Evolutionary conservation across 2,888 invertebrate species (phyloP).

Genomic region (Pristionchus maxplancki): DNA sequence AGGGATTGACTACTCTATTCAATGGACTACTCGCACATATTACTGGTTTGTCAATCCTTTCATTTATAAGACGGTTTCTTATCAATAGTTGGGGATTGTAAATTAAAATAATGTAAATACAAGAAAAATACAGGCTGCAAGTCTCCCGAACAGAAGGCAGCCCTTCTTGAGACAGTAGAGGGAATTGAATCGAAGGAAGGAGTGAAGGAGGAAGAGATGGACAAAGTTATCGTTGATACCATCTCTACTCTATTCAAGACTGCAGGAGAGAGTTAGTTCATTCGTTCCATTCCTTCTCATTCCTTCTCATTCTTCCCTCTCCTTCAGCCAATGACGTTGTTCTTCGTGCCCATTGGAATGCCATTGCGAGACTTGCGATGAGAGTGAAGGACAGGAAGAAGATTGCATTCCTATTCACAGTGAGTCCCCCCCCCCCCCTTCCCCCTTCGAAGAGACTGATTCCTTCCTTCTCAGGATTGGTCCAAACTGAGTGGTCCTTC

Average conservation of each 20-base stretch:
- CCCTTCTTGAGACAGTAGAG: constrained; percentile 23
- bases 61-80: no score
- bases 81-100: neutral
- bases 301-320: neutral
- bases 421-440: neutral
- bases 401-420: constrained; percentile 39
- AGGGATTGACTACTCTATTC: neutral
- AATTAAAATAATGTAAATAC: neutral
- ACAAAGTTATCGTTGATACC: constrained; percentile 1
- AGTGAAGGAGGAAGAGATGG: neutral
- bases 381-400: constrained; percentile 35
- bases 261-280: constrained; percentile 21
- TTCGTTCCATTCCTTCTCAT: neutral
- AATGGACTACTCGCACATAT: constrained; percentile 8
- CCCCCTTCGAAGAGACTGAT: neutral
- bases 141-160: constrained; percentile 52
- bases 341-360: constrained; percentile 63
- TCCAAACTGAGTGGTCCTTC: constrained; percentile 19
- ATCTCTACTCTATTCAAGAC: constrained; percentile 44
- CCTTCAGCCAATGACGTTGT: constrained; percentile 54
- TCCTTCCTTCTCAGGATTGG: constrained; percentile 11
- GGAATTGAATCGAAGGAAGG: neutral
- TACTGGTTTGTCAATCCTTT: neutral
- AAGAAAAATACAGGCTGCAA: neutral
- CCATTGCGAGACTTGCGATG: constrained; percentile 49